Evolutionary conservation across 2,797 vertebrate species (phyloP).

Genomic region (Alfaro cultratus): DNA sequence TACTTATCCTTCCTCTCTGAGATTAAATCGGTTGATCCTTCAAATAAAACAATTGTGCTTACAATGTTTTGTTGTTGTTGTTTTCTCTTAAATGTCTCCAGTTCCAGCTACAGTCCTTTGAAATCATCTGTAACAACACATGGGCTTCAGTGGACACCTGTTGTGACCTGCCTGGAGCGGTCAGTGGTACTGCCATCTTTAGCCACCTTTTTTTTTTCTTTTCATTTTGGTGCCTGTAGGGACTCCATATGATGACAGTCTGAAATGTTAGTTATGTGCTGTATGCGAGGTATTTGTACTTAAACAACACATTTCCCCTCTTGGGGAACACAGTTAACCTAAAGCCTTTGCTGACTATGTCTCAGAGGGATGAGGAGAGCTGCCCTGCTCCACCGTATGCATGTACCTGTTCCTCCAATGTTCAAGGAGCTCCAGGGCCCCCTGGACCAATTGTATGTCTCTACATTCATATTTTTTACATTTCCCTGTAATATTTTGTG

Average conservation of each 20-base stretch:
- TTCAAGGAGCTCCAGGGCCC: conserved; percentile 84
- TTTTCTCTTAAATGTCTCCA: conserved; percentile 47
- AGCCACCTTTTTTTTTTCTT: neutral
- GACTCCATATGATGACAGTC: neutral
- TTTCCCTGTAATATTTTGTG: neutral
- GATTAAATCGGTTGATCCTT: neutral
- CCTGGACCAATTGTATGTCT: conserved; percentile 85
- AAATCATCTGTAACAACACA: conserved; percentile 86
- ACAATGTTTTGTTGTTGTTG: neutral
- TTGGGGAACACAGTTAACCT: neutral
- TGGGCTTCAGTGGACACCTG: conserved; percentile 88
- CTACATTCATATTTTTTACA: neutral
- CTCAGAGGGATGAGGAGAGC: conserved; percentile 88
- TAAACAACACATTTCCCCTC: neutral
- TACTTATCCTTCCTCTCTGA: conserved; percentile 50
- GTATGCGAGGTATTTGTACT: neutral
- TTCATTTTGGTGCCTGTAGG: neutral
- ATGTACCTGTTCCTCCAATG: conserved; percentile 85
- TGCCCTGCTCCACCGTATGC: conserved; percentile 83
- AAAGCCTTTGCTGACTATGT: conserved; percentile 26
- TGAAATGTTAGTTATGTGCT: neutral
- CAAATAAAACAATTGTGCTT: neutral
- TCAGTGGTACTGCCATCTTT: conserved; percentile 63
- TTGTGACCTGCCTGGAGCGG: conserved; percentile 89
- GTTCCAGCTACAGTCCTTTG: conserved; percentile 92